Conservation (phyloP, 2,797 vertebrate genomes). For the Petrocephalus sullivani region DNA sequence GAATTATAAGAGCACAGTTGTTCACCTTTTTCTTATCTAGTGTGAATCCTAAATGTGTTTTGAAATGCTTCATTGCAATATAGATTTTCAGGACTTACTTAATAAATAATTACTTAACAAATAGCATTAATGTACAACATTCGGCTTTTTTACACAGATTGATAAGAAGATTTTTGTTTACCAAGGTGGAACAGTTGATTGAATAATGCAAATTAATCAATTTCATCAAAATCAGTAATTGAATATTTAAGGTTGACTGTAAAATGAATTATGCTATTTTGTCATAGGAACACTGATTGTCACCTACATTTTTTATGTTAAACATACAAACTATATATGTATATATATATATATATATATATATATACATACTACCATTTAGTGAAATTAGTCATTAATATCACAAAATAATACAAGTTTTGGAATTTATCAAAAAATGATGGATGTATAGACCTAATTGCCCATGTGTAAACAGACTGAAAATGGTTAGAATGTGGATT, state of each 20-base stretch:
- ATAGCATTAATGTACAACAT: not conserved
- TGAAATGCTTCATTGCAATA: not conserved
- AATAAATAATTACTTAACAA: not conserved
- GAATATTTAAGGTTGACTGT: not conserved
- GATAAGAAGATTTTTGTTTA: not conserved
- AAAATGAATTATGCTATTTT: not conserved
- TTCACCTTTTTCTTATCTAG: not conserved
- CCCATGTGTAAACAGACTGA: not conserved
- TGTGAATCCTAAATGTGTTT: not conserved
- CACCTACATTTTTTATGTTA: not conserved
- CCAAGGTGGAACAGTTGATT: not conserved
- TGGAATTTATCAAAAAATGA: not conserved
- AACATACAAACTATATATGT: not conserved
- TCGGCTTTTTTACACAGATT: not conserved
- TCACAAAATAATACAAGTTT: not conserved
- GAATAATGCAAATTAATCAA: not conserved
- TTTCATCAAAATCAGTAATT: not conserved
- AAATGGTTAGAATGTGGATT: not conserved
- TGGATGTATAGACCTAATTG: not conserved
- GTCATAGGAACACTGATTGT: not conserved
- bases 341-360: not conserved
- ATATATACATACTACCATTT: not conserved
- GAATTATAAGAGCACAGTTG: not conserved
- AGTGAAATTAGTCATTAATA: not conserved
- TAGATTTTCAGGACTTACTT: not conserved